Evolutionary conservation across 2,797 vertebrate genomes (phyloP).

Genomic region (Parauchenoglanis ngamensis): DNA sequence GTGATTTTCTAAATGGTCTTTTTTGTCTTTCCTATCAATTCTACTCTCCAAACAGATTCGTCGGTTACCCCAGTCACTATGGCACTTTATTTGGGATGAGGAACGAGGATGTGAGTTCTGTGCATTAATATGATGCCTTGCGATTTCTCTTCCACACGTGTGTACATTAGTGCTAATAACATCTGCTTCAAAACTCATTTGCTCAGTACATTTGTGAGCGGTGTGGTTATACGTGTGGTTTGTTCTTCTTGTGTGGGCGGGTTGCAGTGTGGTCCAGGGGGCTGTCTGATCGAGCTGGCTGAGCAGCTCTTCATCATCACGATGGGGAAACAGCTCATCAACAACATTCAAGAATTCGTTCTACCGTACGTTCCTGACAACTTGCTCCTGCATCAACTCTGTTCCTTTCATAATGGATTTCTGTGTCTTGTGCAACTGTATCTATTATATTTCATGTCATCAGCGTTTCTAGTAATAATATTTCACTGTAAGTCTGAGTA

Average conservation of each 20-base stretch:
- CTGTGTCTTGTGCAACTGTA: no score
- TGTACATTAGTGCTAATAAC: conserved; percentile 9
- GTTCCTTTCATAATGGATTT: background rate
- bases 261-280: conserved; percentile 77
- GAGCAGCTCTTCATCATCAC: conserved; percentile 84
- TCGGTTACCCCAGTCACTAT: conserved; percentile 80
- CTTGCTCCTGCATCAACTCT: background rate
- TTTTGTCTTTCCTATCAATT: conserved; percentile 14
- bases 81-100: conserved; percentile 80
- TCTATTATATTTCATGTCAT: background rate
- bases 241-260: conserved; percentile 43
- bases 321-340: conserved; percentile 82
- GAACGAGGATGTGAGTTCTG: conserved; percentile 79
- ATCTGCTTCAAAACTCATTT: conserved; percentile 2
- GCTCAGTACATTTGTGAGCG: background rate
- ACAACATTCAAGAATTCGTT: conserved; percentile 80
- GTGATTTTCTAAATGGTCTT: background rate
- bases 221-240: conserved; percentile 25
- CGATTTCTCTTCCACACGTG: background rate
- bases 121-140: conserved; percentile 9
- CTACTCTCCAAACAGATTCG: conserved; percentile 69
- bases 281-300: conserved; percentile 80
- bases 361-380: conserved; percentile 71
- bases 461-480: conserved; percentile 2
- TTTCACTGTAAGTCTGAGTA: background rate